Evolutionary conservation across 1,140 invertebrate genomes (phyloP), one percentile per base, ranked within the genome.

Genomic region (Cydia amplana): DNA sequence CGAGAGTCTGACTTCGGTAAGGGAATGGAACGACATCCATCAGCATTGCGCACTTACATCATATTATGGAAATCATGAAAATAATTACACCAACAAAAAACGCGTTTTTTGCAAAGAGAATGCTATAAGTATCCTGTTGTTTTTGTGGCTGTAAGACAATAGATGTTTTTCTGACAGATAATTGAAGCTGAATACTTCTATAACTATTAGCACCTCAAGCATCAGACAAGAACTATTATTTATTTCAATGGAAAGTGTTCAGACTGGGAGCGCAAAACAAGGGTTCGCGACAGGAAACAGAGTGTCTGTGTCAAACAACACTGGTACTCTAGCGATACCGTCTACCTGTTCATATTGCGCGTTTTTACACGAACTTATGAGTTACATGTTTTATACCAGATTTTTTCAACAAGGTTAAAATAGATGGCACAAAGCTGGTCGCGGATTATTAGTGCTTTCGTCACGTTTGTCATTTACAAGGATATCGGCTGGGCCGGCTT

Each of bases 391-490:
- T 60, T 60, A 23, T 60, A 60, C 55, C 16, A 60, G 55, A 60
- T 23, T 60, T 60, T n/a, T 55, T 46, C 18, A 23, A 36, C 32
- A 36, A 70, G 65, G 65, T 36, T 36, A 9, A 40, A 18, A 40
- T 70, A 18, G 65, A 70, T 36, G 12, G 32, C 7, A 36, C 65
- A 70, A 70, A 36, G 65, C 65, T 40, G 32, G n/a, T 36, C 25
- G 65, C 65, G 32, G 32, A 36, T 70, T 65, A 32, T 65, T 65
- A 32, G 12, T 32, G 36, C 65, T 70, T 70, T 70, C 65, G 32
- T 70, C 65, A 70, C 65, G 28, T 70, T 70, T 36, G 36, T 70
- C 65, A 43, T 18, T 18, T 40, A 70, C 65, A 70, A 70, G 64
- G 64, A 67, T 32, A 70, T 70, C 65, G 14, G 65, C 65, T 40